These are phyloP conservation scores for Peromyscus nudipes DNA, from an alignment of 2,797 vertebrate species.

Conservation along the genomic window DNA sequence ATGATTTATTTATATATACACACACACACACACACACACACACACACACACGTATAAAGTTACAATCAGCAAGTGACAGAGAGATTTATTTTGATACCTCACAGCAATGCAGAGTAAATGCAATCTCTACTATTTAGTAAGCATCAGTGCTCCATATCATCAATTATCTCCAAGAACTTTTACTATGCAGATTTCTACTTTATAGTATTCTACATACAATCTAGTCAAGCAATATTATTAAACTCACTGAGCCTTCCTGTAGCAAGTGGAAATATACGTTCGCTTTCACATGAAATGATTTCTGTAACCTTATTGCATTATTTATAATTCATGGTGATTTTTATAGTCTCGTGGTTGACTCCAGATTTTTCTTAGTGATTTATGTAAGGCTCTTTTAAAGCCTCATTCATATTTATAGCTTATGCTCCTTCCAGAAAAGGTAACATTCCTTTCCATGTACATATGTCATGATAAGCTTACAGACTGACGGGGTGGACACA, in stretches of 20 bases:
- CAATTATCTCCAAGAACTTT: conserved; percentile 37
- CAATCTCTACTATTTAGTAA: not conserved
- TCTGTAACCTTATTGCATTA: conserved; percentile 60
- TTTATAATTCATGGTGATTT: conserved; percentile 76
- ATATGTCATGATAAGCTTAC: conserved; percentile 68
- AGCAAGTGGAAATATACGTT: conserved; percentile 41
- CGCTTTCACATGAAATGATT: conserved; percentile 68
- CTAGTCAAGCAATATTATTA: conserved; percentile 45
- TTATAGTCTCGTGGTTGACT: conserved; percentile 67
- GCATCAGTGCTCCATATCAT: not conserved
- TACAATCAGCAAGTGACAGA: not conserved
- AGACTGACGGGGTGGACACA: conserved; percentile 44
- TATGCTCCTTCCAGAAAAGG: conserved; percentile 66
- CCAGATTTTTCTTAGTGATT: conserved; percentile 80
- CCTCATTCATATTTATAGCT: conserved; percentile 74
- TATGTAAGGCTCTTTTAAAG: conserved; percentile 71
- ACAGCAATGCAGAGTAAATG: conserved; percentile 37
- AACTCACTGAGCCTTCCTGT: conserved; percentile 51
- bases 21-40: not conserved
- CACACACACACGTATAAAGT: not conserved
- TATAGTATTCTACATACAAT: conserved; percentile 4
- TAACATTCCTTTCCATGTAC: conserved; percentile 47
- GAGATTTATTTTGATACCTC: not conserved
- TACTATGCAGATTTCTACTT: conserved; percentile 37
- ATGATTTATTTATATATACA: not conserved